A percentile compares a stretch with the other conserved stretches of the same genome.
These are phyloP conservation scores for Heteromyza rotundicornis DNA, from an alignment of 2,888 invertebrate genomes.

Conservation along the genomic window DNA sequence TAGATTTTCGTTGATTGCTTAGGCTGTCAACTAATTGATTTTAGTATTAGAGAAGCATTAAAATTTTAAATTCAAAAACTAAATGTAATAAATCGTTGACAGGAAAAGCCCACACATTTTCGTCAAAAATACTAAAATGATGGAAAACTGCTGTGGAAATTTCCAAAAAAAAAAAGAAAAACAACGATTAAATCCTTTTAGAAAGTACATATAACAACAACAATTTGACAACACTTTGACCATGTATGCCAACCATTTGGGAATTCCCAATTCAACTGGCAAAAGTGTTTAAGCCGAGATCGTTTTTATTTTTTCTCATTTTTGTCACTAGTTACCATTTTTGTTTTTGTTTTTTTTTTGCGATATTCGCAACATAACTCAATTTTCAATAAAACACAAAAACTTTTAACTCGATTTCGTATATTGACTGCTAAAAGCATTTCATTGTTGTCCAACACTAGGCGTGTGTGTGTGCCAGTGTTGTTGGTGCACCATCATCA, in stretches of 20 bases:
- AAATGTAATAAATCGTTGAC: too few relatives aligned
- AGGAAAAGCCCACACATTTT: too few relatives aligned
- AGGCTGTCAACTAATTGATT: not conserved
- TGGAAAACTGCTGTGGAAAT: not conserved
- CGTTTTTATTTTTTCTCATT: not conserved
- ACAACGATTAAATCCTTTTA: too few relatives aligned
- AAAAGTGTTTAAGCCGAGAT: not conserved
- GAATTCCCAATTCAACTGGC: too few relatives aligned
- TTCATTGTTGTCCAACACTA: constrained; percentile 50
- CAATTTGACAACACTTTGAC: too few relatives aligned
- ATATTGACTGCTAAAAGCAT: constrained; percentile 43
- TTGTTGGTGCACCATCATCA: not conserved
- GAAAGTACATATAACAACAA: too few relatives aligned
- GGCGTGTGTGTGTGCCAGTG: constrained; percentile 1
- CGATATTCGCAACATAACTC: not conserved
- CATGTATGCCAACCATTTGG: too few relatives aligned
- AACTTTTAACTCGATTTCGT: constrained; percentile 1
- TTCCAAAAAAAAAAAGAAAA: not conserved
- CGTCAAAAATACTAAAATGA: too few relatives aligned
- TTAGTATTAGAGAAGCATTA: not conserved
- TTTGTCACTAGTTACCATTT: not conserved
- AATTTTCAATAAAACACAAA: constrained; percentile 8
- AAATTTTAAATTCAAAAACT: too few relatives aligned
- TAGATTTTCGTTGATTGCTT: too few relatives aligned
- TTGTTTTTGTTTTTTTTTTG: not conserved